Evolutionary conservation across 2,797 vertebrate species (phyloP).

Genomic region (Gobionotothen gibberifrons): DNA sequence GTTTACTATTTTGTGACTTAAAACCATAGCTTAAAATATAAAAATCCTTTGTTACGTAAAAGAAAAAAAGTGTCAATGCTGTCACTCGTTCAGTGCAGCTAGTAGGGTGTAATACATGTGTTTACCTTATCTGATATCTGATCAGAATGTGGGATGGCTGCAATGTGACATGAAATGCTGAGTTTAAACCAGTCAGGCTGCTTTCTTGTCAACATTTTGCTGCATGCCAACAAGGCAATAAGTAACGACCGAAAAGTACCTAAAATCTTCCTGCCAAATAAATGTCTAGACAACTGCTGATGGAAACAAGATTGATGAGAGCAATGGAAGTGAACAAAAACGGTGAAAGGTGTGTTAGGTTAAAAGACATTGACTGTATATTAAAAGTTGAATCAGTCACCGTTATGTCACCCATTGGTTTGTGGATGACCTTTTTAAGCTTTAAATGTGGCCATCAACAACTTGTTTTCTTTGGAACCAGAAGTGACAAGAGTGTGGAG

Average conservation of each 20-base stretch:
- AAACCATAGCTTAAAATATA: background rate
- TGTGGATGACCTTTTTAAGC: too few relatives aligned
- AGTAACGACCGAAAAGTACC: conserved; percentile 16
- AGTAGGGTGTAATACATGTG: background rate
- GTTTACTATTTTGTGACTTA: conserved; percentile 8
- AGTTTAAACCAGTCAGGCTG: conserved; percentile 71
- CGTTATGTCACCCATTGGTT: too few relatives aligned
- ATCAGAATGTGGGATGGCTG: conserved; percentile 14
- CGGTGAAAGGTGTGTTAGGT: too few relatives aligned
- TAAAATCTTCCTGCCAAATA: background rate
- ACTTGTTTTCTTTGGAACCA: too few relatives aligned
- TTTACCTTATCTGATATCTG: conserved; percentile 8
- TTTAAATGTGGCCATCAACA: too few relatives aligned
- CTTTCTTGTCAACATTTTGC: conserved; percentile 54
- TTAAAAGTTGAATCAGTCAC: too few relatives aligned
- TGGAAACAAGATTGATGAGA: too few relatives aligned
- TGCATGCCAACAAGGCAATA: background rate
- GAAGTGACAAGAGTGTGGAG: too few relatives aligned
- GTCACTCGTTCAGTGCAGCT: background rate
- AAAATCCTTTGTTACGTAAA: background rate
- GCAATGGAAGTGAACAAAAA: too few relatives aligned
- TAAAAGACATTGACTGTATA: too few relatives aligned
- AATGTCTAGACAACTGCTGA: background rate
- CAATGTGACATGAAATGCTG: conserved; percentile 41
- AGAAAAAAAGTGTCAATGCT: background rate